Evolutionary conservation across 92 coral and sea anemone species (phyloP).

Genomic region (Porites evermanni): DNA sequence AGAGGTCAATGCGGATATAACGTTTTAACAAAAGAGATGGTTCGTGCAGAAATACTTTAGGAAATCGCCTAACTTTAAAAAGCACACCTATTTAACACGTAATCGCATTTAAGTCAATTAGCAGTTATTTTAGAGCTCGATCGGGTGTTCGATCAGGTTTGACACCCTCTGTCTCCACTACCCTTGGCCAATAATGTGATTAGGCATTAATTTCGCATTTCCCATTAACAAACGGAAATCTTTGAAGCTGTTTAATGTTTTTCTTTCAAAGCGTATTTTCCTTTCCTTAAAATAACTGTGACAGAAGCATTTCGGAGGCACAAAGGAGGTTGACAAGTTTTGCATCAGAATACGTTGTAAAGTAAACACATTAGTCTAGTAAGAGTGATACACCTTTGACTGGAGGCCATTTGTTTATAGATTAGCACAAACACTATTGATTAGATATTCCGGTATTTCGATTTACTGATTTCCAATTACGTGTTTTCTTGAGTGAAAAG

Average conservation of each 20-base stretch:
- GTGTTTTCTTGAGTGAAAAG: background rate
- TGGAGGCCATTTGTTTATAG: slow-evolving; percentile 78
- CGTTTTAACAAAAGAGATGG: background rate
- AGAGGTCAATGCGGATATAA: too few relatives aligned
- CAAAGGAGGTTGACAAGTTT: slow-evolving; percentile 78
- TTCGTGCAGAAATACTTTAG: background rate
- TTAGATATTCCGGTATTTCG: slow-evolving; percentile 66
- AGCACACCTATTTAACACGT: slow-evolving; percentile 68
- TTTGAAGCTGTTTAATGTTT: slow-evolving; percentile 72
- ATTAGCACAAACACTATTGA: slow-evolving; percentile 67
- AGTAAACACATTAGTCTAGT: slow-evolving; percentile 88
- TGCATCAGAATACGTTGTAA: slow-evolving; percentile 73
- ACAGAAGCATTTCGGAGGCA: slow-evolving; percentile 75
- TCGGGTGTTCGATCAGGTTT: background rate
- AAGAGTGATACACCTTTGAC: slow-evolving; percentile 67
- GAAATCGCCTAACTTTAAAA: slow-evolving; percentile 24
- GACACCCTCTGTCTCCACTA: background rate
- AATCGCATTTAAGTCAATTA: slow-evolving; percentile 85
- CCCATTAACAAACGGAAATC: slow-evolving; percentile 83
- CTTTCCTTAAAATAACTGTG: slow-evolving; percentile 66
- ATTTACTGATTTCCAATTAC: background rate
- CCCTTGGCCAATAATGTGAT: slow-evolving; percentile 23
- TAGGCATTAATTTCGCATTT: slow-evolving; percentile 89
- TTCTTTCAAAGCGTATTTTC: slow-evolving; percentile 65
- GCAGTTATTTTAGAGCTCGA: slow-evolving; percentile 45